phyloP scores from a whole-genome alignment of 1,140 invertebrate genomes.

The Drosophila pachea region DNA sequence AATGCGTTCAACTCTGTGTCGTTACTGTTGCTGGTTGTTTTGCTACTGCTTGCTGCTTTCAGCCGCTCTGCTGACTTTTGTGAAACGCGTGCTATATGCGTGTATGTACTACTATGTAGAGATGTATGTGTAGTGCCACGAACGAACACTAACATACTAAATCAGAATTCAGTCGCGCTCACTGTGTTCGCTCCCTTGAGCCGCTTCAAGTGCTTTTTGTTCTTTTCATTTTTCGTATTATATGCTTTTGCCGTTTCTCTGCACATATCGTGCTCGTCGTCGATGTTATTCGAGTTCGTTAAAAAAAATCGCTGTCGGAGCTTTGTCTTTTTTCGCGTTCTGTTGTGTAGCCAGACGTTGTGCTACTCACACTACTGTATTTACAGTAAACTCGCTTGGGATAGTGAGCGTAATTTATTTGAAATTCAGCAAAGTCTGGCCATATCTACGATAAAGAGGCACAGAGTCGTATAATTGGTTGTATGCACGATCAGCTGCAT shows the following conservation, averaged over 20 bases:
- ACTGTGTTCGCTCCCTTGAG: conserved; percentile 28
- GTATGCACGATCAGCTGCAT: conserved; percentile 24
- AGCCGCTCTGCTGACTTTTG: conserved; percentile 34
- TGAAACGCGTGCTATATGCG: conserved; percentile 21
- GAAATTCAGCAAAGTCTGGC: conserved; percentile 34
- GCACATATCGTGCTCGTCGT: conserved; percentile 17
- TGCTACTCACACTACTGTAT: conserved; percentile 20
- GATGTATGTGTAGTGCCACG: neutral
- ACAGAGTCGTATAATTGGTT: neutral
- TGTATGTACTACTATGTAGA: neutral
- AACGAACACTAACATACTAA: conserved; percentile 11
- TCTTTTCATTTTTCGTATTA: conserved; percentile 41
- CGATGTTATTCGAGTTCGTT: conserved; percentile 15
- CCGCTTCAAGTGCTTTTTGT: conserved; percentile 41
- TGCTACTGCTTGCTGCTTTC: conserved; percentile 38
- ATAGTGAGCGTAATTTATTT: conserved; percentile 15
- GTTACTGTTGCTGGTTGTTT: conserved; percentile 38
- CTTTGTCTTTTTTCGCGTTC: conserved; percentile 38
- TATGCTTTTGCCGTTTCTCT: conserved; percentile 24
- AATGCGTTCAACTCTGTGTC: conserved; percentile 26
- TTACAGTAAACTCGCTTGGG: neutral
- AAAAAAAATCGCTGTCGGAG: conserved; percentile 56
- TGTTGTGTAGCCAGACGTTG: conserved; percentile 23
- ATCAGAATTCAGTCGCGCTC: conserved; percentile 35
- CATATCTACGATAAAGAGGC: conserved; percentile 18